These are phyloP conservation scores for Eilema griseolum DNA, from an alignment of 2,888 invertebrate species.

Conservation along the genomic window DNA sequence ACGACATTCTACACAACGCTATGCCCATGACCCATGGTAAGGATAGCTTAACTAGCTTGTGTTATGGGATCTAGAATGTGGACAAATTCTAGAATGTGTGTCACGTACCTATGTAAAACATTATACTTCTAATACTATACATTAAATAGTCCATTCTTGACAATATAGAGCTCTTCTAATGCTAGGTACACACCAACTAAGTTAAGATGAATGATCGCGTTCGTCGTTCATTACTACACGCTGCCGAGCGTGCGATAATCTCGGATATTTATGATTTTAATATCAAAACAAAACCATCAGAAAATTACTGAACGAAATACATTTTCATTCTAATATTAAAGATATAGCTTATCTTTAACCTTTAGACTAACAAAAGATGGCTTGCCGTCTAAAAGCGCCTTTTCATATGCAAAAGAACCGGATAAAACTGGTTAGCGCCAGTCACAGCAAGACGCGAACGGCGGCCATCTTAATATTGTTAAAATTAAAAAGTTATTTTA, in stretches of 20 bases:
- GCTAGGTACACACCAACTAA: neutral
- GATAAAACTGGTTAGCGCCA: constrained; percentile 48
- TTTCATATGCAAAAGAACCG: constrained; percentile 55
- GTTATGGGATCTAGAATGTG: no score
- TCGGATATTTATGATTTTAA: neutral
- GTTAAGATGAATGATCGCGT: no score
- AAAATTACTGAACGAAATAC: constrained; percentile 10
- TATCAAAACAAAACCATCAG: constrained; percentile 1
- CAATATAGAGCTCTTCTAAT: neutral
- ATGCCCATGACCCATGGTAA: no score
- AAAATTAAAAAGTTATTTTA: constrained; percentile 39
- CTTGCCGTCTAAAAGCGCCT: constrained; percentile 45
- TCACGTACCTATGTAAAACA: no score
- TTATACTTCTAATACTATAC: neutral
- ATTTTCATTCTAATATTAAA: constrained; percentile 49
- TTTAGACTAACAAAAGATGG: constrained; percentile 38
- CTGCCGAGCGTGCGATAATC: no score
- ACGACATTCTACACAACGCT: no score
- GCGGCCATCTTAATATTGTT: constrained; percentile 44
- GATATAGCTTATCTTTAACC: constrained; percentile 38
- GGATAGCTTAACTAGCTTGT: no score
- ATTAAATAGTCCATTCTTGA: neutral
- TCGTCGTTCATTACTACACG: no score
- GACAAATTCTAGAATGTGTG: no score
- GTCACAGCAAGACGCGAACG: constrained; percentile 43